Conservation (phyloP, 2,888 invertebrate species). For the Formica aserva region DNA sequence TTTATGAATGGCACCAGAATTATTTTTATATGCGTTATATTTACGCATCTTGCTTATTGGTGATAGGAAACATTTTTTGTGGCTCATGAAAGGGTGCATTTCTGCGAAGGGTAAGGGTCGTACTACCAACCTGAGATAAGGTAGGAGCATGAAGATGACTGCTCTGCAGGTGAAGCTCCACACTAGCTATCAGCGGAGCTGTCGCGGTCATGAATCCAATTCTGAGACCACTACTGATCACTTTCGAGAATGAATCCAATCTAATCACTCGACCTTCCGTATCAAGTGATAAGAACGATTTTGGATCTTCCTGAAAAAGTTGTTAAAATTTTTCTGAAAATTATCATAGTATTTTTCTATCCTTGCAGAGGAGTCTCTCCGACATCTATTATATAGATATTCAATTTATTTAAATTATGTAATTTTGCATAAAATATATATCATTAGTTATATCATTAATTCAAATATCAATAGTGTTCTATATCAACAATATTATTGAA, state of each 20-base stretch:
- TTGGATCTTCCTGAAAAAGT: conserved; percentile 86
- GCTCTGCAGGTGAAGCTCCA: conserved; percentile 91
- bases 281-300: conserved; percentile 91
- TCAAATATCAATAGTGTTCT: not conserved
- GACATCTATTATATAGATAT: not conserved
- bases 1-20: not conserved
- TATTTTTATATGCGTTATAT: not conserved
- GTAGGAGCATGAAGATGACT: conserved; percentile 89
- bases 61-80: not conserved
- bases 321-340: not conserved
- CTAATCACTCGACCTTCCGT: conserved; percentile 92
- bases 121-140: conserved; percentile 88
- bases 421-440: conserved; percentile 13
- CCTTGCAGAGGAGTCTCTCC: not conserved
- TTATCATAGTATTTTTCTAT: not conserved
- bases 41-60: conserved; percentile 1
- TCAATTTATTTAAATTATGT: not conserved
- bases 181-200: conserved; percentile 87
- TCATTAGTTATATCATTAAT: conserved; percentile 14
- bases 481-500: not conserved
- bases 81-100: not conserved
- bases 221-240: conserved; percentile 90
- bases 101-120: not conserved
- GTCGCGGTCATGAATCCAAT: conserved; percentile 92
- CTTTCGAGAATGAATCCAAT: conserved; percentile 93